Conservation (phyloP, 2,797 vertebrate genomes). For the Lophotriccus pileatus region DNA sequence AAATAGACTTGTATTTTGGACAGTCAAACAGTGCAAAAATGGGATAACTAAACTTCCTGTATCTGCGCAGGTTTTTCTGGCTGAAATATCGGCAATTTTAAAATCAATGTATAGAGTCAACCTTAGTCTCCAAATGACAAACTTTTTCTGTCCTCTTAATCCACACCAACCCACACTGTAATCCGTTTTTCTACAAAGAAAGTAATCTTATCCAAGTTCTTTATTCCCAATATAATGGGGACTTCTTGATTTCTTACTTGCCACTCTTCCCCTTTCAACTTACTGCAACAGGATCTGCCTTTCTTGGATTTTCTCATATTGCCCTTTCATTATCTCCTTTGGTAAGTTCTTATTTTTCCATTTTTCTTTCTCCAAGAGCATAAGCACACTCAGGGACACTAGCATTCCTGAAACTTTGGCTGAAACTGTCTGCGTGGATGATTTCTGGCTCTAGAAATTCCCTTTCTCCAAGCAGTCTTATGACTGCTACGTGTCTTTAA, state of each 20-base stretch:
- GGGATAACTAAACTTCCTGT: not conserved
- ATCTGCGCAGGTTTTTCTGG: not conserved
- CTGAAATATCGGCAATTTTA: not conserved
- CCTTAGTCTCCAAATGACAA: not conserved
- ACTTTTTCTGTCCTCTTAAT: not conserved
- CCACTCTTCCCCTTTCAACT: not conserved
- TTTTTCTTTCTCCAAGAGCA: not conserved
- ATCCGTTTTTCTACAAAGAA: not conserved
- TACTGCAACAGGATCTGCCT: not conserved
- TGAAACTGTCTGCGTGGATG: not conserved
- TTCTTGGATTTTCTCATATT: not conserved
- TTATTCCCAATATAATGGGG: not conserved
- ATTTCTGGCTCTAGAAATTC: not conserved
- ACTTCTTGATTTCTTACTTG: not conserved
- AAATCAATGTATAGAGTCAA: not conserved
- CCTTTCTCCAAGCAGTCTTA: not conserved
- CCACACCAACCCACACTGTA: not conserved
- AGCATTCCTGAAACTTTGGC: not conserved
- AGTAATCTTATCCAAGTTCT: not conserved
- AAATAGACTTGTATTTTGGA: not conserved
- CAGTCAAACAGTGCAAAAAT: not conserved
- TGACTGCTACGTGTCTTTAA: not conserved
- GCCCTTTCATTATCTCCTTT: not conserved
- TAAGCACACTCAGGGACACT: not conserved
- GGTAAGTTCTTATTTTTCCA: not conserved